Evolutionary conservation across 2,113 vertebrate genomes (phyloP).

Genomic region (Agelaius tricolor): DNA sequence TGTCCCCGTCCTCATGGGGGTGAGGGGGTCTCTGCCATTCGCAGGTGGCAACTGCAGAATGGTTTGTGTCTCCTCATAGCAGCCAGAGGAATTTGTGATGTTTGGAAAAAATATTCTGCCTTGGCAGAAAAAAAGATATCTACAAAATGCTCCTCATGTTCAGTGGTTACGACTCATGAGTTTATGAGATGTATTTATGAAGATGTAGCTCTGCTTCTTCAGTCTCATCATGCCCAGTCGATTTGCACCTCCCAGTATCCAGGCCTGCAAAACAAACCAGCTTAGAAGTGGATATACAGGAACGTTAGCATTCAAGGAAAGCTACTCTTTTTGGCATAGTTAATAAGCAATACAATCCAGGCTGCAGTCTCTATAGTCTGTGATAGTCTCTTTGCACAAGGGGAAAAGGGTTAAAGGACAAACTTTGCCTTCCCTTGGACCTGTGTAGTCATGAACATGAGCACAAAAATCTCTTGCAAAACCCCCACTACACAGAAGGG

Average conservation of each 20-base stretch:
- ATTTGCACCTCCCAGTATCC: not conserved
- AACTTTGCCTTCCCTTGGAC: not conserved
- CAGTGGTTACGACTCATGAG: accelerated
- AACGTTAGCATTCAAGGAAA: not conserved
- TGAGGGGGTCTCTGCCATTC: accelerated
- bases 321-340: not conserved
- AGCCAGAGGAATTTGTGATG: not conserved
- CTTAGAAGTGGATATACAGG: not conserved
- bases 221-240: not conserved
- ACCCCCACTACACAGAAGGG: not conserved
- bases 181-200: not conserved
- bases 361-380: not conserved
- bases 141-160: not conserved
- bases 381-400: not conserved
- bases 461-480: not conserved
- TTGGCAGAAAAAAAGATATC: not conserved
- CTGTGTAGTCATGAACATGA: accelerated
- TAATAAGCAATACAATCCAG: not conserved
- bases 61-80: accelerated
- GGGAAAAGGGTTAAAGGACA: not conserved
- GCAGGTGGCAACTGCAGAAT: not conserved
- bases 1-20: not conserved
- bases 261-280: not conserved
- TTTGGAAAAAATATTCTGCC: not conserved
- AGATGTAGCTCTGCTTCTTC: not conserved